Percentiles rank a stretch among this genome's conserved stretches.
phyloP scores from a whole-genome alignment of 2,113 vertebrate species.

The Choloepus hoffmanni region DNA sequence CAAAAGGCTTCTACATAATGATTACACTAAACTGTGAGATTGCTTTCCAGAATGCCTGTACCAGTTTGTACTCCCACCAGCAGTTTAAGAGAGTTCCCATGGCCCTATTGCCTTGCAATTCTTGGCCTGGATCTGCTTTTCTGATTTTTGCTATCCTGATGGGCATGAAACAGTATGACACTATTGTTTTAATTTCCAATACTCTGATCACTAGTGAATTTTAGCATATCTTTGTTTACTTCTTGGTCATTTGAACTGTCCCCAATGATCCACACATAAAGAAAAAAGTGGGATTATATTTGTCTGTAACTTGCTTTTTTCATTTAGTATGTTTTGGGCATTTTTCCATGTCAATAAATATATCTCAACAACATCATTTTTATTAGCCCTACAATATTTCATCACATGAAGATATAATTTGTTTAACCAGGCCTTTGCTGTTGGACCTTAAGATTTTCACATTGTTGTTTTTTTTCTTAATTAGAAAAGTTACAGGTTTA shows the following conservation, averaged over 20 bases:
- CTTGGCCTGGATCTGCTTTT: background rate
- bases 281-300: background rate
- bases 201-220: slow-evolving; percentile 7
- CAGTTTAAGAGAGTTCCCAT: background rate
- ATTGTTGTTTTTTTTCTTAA: too few species aligned
- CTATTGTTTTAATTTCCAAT: slow-evolving; percentile 16
- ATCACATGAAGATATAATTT: slow-evolving; percentile 36
- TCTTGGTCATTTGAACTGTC: slow-evolving; percentile 30
- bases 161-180: background rate
- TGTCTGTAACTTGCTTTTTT: background rate
- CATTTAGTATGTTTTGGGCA: background rate
- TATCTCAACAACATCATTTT: slow-evolving; percentile 11
- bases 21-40: background rate
- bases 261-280: background rate
- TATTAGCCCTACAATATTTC: slow-evolving; percentile 8
- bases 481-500: too few species aligned
- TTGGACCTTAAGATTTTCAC: background rate
- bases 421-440: background rate
- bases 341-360: slow-evolving; percentile 17
- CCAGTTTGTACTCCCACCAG: background rate
- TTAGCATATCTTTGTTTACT: background rate
- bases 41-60: background rate
- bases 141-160: background rate
- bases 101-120: background rate
- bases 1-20: background rate